phyloP scores from a whole-genome alignment of 2,888 invertebrate species.

The Elysia crispata region DNA sequence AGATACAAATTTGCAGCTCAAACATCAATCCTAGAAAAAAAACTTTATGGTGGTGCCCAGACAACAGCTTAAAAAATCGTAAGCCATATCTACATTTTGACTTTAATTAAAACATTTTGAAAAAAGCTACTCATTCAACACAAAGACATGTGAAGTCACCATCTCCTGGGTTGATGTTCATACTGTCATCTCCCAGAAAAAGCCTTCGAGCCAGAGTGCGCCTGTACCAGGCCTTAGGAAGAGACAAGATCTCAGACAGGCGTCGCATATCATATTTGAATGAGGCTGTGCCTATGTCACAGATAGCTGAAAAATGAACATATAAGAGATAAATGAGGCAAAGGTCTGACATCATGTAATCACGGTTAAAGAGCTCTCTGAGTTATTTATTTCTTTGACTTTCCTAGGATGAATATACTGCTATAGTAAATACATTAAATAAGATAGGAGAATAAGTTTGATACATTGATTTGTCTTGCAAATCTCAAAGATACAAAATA shows the following conservation, averaged over 20 bases:
- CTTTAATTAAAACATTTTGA: background rate
- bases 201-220: constrained; percentile 87
- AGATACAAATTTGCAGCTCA: no score
- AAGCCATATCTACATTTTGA: background rate
- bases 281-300: constrained; percentile 90
- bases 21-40: no score
- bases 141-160: constrained; percentile 56
- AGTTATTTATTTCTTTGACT: no score
- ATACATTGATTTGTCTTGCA: no score
- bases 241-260: constrained; percentile 96
- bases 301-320: constrained; percentile 83
- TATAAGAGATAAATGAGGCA: no score
- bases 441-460: no score
- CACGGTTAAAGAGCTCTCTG: no score
- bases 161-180: constrained; percentile 63
- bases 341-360: no score
- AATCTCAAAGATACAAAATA: background rate
- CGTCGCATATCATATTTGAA: constrained; percentile 99
- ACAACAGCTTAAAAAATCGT: no score
- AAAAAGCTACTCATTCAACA: background rate
- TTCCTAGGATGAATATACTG: no score
- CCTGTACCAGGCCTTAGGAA: constrained; percentile 99
- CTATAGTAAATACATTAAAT: no score
- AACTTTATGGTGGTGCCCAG: no score
- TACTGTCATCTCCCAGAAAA: constrained; percentile 87